A percentile compares a stretch with the other conserved stretches of the same genome.
Evolutionary conservation across 2,113 vertebrate species (phyloP).

Genomic region (Phasianus colchicus): DNA sequence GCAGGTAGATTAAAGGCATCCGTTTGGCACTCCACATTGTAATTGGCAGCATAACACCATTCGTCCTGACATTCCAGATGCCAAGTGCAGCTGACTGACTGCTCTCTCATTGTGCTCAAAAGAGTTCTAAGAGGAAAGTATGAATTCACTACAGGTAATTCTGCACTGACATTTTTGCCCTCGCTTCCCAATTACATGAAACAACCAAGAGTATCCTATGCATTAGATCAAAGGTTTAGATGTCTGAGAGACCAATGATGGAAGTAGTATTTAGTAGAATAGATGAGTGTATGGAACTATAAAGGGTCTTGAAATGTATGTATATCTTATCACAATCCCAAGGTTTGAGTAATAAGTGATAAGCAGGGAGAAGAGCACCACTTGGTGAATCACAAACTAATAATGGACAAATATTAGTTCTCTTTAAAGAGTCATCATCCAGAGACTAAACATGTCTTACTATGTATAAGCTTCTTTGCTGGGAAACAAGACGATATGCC

Average conservation of each 20-base stretch:
- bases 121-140: rapidly evolving
- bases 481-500: not conserved
- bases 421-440: not conserved
- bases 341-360: rapidly evolving
- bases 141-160: not conserved
- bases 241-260: not conserved
- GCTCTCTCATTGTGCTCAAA: not conserved
- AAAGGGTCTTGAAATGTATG: not conserved
- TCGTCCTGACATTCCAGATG: not conserved
- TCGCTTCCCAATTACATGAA: not conserved
- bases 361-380: not conserved
- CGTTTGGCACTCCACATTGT: not conserved
- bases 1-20: not conserved
- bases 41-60: not conserved
- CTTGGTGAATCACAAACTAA: not conserved
- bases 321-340: not conserved
- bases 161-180: not conserved
- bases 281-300: not conserved
- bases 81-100: not conserved
- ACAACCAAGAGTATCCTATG: not conserved
- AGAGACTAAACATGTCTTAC: not conserved
- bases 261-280: not conserved
- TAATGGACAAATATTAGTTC: not conserved
- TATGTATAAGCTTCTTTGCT: not conserved
- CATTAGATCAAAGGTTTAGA: not conserved